Evolutionary conservation across 2,113 vertebrate species (phyloP).

Genomic region (Chascanopsetta lugubris): DNA sequence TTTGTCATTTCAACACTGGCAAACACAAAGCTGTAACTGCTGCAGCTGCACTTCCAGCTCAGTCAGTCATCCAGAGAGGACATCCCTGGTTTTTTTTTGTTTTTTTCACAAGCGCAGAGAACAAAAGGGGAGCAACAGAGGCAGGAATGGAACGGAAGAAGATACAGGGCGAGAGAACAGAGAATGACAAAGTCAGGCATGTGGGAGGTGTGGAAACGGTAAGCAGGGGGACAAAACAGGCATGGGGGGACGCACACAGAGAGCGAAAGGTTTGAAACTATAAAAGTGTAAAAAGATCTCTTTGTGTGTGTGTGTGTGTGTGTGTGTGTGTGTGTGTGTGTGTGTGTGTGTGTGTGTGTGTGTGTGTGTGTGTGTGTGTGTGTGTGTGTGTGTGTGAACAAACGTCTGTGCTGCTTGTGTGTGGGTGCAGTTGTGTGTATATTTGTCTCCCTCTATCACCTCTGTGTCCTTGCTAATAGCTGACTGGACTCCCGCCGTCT

Average conservation of each 20-base stretch:
- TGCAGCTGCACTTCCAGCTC: no score
- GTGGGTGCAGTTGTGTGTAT: slow-evolving; percentile 30
- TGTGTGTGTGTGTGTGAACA: slow-evolving; percentile 24
- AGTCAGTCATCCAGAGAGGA: not conserved
- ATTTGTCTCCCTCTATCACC: slow-evolving; percentile 59
- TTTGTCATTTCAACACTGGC: not conserved
- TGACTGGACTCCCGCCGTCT: slow-evolving; percentile 70
- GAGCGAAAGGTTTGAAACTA: not conserved
- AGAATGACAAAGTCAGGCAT: not conserved
- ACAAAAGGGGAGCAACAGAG: not conserved
- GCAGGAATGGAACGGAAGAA: not conserved
- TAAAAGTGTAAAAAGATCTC: no score
- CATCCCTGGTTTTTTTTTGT: no score
- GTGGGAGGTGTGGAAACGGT: not conserved
- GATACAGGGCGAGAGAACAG: not conserved
- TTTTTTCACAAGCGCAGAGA: not conserved
- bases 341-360: slow-evolving; percentile 20
- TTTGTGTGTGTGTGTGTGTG: slow-evolving; percentile 24
- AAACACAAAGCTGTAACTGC: not conserved
- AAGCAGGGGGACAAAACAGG: not conserved
- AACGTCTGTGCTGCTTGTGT: slow-evolving; percentile 28
- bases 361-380: slow-evolving; percentile 51
- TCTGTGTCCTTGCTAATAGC: slow-evolving; percentile 74
- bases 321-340: slow-evolving; percentile 33
- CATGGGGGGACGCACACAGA: not conserved